These are phyloP conservation scores for Chlamydotis undulata DNA, from an alignment of 2,113 vertebrate species.

Conservation along the genomic window DNA sequence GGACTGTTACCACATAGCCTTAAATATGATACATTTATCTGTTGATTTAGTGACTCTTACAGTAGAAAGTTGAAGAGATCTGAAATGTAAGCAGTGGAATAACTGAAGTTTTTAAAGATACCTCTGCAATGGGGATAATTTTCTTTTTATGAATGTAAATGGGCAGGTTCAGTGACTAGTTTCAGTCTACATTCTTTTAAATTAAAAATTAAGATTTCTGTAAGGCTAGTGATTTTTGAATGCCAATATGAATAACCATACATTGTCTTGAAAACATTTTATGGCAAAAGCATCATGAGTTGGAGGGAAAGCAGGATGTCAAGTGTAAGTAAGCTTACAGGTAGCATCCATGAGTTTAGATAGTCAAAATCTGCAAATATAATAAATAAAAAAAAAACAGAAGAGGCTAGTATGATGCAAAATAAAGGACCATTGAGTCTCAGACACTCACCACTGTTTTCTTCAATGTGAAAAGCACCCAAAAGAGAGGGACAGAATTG, in stretches of 20 bases:
- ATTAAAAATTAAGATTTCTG: not conserved
- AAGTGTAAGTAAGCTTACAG: not conserved
- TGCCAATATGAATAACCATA: not conserved
- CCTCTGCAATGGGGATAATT: not conserved
- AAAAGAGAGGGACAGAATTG: not conserved
- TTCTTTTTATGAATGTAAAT: not conserved
- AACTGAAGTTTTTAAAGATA: not conserved
- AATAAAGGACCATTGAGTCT: not conserved
- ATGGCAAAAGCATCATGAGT: not conserved
- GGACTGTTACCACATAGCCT: slow-evolving; percentile 40
- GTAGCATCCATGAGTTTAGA: not conserved
- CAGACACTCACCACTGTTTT: not conserved
- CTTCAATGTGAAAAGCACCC: not conserved
- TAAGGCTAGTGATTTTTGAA: not conserved
- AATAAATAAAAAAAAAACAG: not conserved
- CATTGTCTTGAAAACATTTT: not conserved
- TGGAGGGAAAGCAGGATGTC: not conserved
- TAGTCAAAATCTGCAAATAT: not conserved
- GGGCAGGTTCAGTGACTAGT: not conserved
- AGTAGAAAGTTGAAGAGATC: not conserved
- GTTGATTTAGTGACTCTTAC: not conserved
- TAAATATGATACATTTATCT: not conserved
- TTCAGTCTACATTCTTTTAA: not conserved
- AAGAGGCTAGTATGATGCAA: not conserved
- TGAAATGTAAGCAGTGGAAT: not conserved